A percentile compares a stretch with the other conserved stretches of the same genome.
Evolutionary conservation across 1,140 invertebrate genomes (phyloP).

Genomic region (Neodiprion pinetum): DNA sequence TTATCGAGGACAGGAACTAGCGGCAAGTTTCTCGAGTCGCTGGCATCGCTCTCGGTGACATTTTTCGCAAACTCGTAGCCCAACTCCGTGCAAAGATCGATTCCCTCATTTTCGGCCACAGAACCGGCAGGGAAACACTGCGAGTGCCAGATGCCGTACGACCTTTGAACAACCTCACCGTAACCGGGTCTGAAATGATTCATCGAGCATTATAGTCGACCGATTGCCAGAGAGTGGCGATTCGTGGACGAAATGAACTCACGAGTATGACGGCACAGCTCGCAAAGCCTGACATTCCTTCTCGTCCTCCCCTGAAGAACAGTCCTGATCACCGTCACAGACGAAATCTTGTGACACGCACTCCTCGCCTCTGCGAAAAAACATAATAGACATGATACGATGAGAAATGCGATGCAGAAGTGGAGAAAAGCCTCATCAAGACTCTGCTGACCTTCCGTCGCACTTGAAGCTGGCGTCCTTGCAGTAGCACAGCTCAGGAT

Average conservation of each 20-base stretch:
- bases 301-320: slow-evolving; percentile 75
- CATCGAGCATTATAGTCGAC: not conserved
- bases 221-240: not conserved
- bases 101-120: slow-evolving; percentile 25
- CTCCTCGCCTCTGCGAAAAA: slow-evolving; percentile 19
- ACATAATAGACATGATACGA: not conserved
- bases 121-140: slow-evolving; percentile 60
- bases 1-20: slow-evolving; percentile 31
- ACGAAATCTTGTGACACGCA: slow-evolving; percentile 75
- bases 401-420: not conserved
- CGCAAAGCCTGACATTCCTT: slow-evolving; percentile 55
- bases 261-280: slow-evolving; percentile 34
- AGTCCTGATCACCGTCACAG: slow-evolving; percentile 75
- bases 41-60: not conserved
- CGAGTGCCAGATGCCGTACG: slow-evolving; percentile 67
- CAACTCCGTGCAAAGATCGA: slow-evolving; percentile 33
- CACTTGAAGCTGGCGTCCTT: slow-evolving; percentile 62
- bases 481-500: slow-evolving; percentile 69
- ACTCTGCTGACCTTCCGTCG: slow-evolving; percentile 49
- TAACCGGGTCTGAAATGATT: slow-evolving; percentile 51
- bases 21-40: not conserved
- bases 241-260: slow-evolving; percentile 20
- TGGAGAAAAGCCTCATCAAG: slow-evolving; percentile 2
- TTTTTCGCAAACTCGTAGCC: slow-evolving; percentile 25
- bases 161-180: slow-evolving; percentile 64